Evolutionary conservation across 2,888 invertebrate species (phyloP), one percentile per base, ranked within the genome.

Genomic region (Cheilosia soror): DNA sequence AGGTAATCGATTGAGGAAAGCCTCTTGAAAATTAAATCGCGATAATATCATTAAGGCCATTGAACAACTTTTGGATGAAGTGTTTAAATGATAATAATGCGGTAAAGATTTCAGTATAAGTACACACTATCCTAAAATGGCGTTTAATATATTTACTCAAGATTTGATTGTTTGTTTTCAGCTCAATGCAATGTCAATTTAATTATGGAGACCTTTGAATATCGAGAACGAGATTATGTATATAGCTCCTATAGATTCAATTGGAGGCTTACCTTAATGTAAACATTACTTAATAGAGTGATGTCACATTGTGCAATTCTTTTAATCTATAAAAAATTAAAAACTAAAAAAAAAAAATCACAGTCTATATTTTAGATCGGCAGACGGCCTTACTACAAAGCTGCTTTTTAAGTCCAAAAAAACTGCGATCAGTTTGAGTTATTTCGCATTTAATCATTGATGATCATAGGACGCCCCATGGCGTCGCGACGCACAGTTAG

Each of bases 71-170:
- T 82, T 31, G 20, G 58, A 11, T 37, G 13, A 58, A 9, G 15
- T 40, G 25, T 29, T 53, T 44, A 31, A 69, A 42, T 65, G 75
- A 81, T 76, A 82, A 47, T 44, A 20, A 20, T 20, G n/a, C n/a
- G 27, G n/a, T 37, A 5, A 44, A n/a, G 15, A 33, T 55, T 37
- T 11, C 33, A 49, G 29, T 40, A 13, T 4, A 20, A 0, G 20
- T 20, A 20, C 20, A 20, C 2, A 20, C 20, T 20, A 20, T 49
- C 42, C 27, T 76, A 31, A 44, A 44, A 51, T 58, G 0, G 4
- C 25, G 47, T 27, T 71, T 71, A 49, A 73, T 62, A 7, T 63
- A 47, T 78, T 69, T 69, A 31, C 13, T 57, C 57, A 57, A 69
- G 60, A 62, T 53, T 69, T 55, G 37, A 15, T 44, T 47, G 40